These are phyloP conservation scores for Tenrec ecaudatus DNA, from an alignment of 2,113 vertebrate species.

Conservation along the genomic window DNA sequence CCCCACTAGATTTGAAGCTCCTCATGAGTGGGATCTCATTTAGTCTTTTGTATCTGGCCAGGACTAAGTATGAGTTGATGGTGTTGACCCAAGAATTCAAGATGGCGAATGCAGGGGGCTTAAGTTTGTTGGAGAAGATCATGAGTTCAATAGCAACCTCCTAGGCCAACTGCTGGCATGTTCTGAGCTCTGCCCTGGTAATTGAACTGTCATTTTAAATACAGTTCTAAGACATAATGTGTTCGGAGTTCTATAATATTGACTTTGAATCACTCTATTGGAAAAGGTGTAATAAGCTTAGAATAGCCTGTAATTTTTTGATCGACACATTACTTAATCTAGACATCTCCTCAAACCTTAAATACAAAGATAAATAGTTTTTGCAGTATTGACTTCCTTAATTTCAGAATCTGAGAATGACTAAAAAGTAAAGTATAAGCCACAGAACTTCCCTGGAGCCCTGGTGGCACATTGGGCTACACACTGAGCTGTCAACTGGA, in stretches of 20 bases:
- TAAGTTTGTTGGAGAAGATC: constrained; percentile 10
- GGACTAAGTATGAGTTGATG: constrained; percentile 20
- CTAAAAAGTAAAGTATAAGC: constrained; percentile 25
- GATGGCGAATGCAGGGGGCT: neutral
- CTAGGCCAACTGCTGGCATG: neutral
- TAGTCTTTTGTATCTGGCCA: constrained; percentile 24
- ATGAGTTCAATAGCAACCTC: neutral
- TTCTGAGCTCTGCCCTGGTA: neutral
- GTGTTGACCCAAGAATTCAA: neutral
- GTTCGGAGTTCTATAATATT: neutral
- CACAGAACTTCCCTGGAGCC: neutral
- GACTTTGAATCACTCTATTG: constrained; percentile 24
- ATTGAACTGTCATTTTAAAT: constrained; percentile 46
- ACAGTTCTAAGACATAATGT: neutral
- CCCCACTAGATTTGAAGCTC: neutral
- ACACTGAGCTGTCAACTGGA: too few species aligned
- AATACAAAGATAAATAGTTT: constrained; percentile 8
- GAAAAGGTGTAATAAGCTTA: constrained; percentile 47
- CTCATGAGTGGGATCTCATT: neutral
- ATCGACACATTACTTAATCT: constrained; percentile 12
- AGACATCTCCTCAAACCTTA: constrained; percentile 47
- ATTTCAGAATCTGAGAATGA: constrained; percentile 31
- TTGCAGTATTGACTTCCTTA: constrained; percentile 32
- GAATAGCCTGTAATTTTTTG: constrained; percentile 27
- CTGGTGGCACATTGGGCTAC: too few species aligned